Evolutionary conservation across 53 echinoderm and acorn worm species (phyloP), one percentile per base, ranked within the genome.

Genomic region (Mesocentrotus franciscanus): DNA sequence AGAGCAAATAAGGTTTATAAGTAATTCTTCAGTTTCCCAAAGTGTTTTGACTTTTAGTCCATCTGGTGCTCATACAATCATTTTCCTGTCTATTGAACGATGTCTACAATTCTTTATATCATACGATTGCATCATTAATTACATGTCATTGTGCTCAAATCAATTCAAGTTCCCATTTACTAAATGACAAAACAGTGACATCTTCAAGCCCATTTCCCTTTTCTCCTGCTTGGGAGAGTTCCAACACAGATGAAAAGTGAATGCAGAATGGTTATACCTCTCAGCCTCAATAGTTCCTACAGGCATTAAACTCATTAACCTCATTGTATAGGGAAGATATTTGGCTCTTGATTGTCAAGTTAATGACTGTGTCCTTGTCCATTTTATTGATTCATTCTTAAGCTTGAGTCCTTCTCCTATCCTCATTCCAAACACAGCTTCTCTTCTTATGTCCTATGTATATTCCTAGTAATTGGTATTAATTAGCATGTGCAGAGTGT

Each of bases 251-350:
- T 81, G 33, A 17, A 79, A 81, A 81, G 20, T 8, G 36, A 36
- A 81, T 81, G 18, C 42, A 39, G 81, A 33, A 34, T n/a, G 14
- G 71, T 71, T 66, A 71, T 71, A 22, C 34, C 78, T 78, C 15
- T 33, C 20, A 20, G 20, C 64, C 64, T 18, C 64, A 64, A 33
- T 34, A 13, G 34, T 35, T 33, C 17, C 34, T 34, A 78, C 14
- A n/a, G 42, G 39, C 79, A 79, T 79, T 79, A 79, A 81, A 81
- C 81, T 81, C 81, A 81, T 81, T 81, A 42, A 81, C 81, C 81
- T 30, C 76, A 76, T 14, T 30, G 30, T 36, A 81, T 36, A 57
- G 9, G 27, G 87, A 87, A 87, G 59, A 56, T 13, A 58, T 57
- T 87, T 57, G 87, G n/a, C 87, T n/a, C 87, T 87, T 8, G 12